Conservation (phyloP, 2,888 invertebrate genomes). For the Siphlonurus alternatus region DNA sequence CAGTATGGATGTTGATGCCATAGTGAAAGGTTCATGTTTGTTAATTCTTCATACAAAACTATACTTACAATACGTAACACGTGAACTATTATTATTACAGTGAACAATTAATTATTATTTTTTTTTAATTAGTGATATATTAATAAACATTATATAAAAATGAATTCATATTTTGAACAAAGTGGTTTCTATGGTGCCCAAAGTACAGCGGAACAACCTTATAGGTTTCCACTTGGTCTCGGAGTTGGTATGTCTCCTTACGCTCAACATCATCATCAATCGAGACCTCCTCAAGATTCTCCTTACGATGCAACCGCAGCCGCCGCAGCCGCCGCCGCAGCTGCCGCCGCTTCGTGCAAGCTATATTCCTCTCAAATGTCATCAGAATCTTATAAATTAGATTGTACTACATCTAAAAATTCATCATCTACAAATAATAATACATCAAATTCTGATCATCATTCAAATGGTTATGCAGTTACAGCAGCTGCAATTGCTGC, state of each 20-base stretch:
- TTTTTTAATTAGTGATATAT: background rate
- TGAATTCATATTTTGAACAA: conserved; percentile 96
- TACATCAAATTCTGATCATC: conserved; percentile 15
- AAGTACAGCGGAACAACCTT: conserved; percentile 57
- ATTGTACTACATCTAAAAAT: conserved; percentile 16
- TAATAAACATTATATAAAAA: conserved; percentile 21
- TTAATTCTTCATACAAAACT: background rate
- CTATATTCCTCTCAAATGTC: conserved; percentile 41
- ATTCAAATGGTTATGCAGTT: conserved; percentile 45
- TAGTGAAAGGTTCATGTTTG: background rate
- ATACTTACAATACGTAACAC: background rate
- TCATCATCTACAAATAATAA: conserved; percentile 1
- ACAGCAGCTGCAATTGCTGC: conserved; percentile 46
- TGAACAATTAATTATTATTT: background rate
- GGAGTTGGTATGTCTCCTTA: conserved; percentile 60
- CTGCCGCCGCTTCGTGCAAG: conserved; percentile 57
- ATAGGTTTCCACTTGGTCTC: conserved; percentile 72
- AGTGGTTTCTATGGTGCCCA: conserved; percentile 87
- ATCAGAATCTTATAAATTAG: conserved; percentile 17
- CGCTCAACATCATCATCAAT: conserved; percentile 50
- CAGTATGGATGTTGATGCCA: background rate
- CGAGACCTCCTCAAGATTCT: conserved; percentile 72
- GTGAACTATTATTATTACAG: background rate
- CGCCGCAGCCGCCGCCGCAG: conserved; percentile 15
- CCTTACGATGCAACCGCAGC: conserved; percentile 83